Evolutionary conservation across 2,797 vertebrate genomes (phyloP).

Genomic region (Eulemur albifrons): DNA sequence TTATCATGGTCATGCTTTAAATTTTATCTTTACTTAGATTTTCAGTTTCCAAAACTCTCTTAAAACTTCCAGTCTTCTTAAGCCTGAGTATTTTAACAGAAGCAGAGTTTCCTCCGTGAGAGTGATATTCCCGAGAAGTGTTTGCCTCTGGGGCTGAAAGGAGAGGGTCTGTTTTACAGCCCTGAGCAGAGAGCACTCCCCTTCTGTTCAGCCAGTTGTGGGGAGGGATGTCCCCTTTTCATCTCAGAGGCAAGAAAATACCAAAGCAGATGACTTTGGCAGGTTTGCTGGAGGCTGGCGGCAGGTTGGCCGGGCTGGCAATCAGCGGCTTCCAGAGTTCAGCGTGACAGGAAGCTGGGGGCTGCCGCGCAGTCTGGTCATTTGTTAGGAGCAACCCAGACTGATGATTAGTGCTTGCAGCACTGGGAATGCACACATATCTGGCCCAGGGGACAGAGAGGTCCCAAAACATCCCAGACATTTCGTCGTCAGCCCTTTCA

Average conservation of each 20-base stretch:
- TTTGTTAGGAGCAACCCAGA: background rate
- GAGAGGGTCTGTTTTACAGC: background rate
- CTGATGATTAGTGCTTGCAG: background rate
- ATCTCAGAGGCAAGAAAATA: conserved; percentile 8
- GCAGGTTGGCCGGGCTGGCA: background rate
- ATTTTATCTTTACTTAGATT: background rate
- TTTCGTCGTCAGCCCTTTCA: conserved; percentile 66
- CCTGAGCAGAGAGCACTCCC: background rate
- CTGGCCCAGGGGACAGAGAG: conserved; percentile 20
- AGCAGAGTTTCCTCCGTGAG: background rate
- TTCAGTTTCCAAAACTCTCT: background rate
- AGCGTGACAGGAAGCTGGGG: background rate
- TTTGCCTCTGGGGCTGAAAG: background rate
- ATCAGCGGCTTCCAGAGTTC: conserved; percentile 31
- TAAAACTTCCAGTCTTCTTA: background rate
- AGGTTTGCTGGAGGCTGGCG: conserved; percentile 18
- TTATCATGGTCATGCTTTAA: background rate
- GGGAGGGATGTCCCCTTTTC: background rate
- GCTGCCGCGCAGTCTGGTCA: background rate
- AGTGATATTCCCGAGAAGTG: background rate
- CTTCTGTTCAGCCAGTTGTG: background rate
- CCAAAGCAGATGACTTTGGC: background rate
- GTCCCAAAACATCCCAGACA: conserved; percentile 16
- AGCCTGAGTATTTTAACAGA: background rate
- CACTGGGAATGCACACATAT: conserved; percentile 9